Evolutionary conservation across 2,113 vertebrate species (phyloP).

Genomic region (Callospermophilus lateralis): DNA sequence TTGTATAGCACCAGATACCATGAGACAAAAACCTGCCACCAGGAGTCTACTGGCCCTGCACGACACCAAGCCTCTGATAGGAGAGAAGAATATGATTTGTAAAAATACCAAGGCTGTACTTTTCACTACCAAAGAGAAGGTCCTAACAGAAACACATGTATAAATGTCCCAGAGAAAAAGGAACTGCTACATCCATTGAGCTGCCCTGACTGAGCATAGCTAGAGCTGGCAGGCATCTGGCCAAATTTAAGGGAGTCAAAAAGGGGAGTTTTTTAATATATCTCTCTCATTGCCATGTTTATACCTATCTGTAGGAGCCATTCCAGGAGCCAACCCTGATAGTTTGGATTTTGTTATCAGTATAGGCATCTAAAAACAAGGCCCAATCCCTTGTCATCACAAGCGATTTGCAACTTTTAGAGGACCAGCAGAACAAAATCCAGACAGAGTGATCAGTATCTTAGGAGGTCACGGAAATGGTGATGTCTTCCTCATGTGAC

Average conservation of each 20-base stretch:
- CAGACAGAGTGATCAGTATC: not conserved
- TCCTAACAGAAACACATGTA: not conserved
- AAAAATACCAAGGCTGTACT: not conserved
- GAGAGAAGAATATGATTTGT: not conserved
- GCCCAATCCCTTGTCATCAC: not conserved
- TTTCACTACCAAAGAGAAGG: not conserved
- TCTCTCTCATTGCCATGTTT: not conserved
- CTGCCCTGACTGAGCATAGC: not conserved
- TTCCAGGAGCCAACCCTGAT: not conserved
- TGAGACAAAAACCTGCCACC: not conserved
- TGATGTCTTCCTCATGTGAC: not conserved
- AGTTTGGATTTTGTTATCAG: not conserved
- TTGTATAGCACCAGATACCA: not conserved
- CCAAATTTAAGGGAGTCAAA: not conserved
- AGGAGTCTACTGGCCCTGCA: not conserved
- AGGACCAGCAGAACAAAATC: not conserved
- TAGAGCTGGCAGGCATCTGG: not conserved
- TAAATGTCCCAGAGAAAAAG: not conserved
- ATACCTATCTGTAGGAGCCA: not conserved
- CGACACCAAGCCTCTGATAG: not conserved
- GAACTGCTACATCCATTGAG: not conserved
- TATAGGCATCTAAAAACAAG: not conserved
- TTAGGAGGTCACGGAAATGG: not conserved
- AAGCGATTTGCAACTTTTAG: not conserved
- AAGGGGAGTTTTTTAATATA: not conserved